Percentiles rank a stretch among this genome's conserved stretches.
phyloP scores from a whole-genome alignment of 2,113 vertebrate genomes.

The Cichladusa arquata region DNA sequence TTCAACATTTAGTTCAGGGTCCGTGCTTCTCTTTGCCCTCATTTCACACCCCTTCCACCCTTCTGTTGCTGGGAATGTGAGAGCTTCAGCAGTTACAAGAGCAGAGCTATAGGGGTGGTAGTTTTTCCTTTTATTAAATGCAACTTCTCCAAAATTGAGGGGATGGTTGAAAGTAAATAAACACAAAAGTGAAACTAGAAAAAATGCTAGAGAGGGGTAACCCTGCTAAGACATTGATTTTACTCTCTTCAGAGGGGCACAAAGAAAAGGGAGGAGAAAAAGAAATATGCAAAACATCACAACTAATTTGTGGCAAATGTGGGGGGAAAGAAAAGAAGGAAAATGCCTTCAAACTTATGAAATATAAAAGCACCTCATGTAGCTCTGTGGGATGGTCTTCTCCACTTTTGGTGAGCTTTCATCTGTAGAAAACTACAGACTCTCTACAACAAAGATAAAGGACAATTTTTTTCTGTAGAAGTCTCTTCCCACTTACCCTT shows the following conservation, averaged over 20 bases:
- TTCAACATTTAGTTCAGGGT: background rate
- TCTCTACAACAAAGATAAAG: background rate
- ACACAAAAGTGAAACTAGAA: background rate
- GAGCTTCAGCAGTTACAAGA: background rate
- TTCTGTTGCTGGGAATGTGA: background rate
- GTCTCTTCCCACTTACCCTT: background rate
- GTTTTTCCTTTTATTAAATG: background rate
- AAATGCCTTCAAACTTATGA: background rate
- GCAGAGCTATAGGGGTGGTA: background rate
- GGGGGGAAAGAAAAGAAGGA: background rate
- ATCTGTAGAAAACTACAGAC: background rate
- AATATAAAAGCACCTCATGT: background rate
- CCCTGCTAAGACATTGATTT: background rate
- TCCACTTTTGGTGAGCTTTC: background rate
- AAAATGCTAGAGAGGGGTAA: background rate
- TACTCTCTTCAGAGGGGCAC: background rate
- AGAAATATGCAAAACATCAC: background rate
- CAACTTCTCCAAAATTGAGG: background rate
- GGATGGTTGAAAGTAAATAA: background rate
- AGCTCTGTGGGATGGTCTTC: background rate
- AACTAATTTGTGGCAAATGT: background rate
- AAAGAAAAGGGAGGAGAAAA: background rate
- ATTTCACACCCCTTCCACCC: background rate
- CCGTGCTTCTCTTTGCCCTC: background rate
- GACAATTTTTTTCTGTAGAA: background rate